Evolutionary conservation across 2,888 invertebrate genomes (phyloP).

Genomic region (Agrotis clavis): DNA sequence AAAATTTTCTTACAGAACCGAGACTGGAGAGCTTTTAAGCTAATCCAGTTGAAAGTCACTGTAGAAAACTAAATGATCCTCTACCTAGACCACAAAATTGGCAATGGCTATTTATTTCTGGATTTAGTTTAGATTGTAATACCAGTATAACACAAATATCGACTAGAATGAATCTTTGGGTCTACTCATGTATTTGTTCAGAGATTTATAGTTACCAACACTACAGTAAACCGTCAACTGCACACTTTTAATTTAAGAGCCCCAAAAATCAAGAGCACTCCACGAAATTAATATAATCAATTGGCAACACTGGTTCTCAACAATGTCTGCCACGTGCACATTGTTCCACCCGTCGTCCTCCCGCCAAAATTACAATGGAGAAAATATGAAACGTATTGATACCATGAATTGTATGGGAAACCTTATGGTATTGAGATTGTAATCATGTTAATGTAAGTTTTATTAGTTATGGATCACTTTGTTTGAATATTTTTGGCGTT

Average conservation of each 20-base stretch:
- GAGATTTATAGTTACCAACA: too few relatives aligned
- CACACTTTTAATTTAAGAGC: conserved; percentile 18
- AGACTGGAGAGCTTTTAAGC: too few relatives aligned
- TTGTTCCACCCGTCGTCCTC: conserved; percentile 61
- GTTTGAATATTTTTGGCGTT: conserved; percentile 45
- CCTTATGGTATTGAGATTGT: conserved; percentile 72
- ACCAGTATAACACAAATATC: too few relatives aligned
- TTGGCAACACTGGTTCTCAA: conserved; percentile 78
- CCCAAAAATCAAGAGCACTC: conserved; percentile 59
- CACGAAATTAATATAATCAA: conserved; percentile 71
- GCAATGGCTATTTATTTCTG: too few relatives aligned
- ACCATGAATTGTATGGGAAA: conserved; percentile 73
- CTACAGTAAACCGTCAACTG: background rate
- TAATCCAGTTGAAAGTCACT: too few relatives aligned
- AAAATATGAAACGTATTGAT: conserved; percentile 81
- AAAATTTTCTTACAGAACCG: too few relatives aligned
- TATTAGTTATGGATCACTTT: conserved; percentile 49
- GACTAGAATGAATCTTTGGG: too few relatives aligned
- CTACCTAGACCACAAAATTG: too few relatives aligned
- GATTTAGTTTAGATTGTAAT: too few relatives aligned
- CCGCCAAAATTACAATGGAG: conserved; percentile 70
- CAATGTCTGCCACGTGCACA: conserved; percentile 75
- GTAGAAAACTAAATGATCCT: too few relatives aligned
- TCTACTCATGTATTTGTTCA: too few relatives aligned
- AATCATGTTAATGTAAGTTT: conserved; percentile 66